Evolutionary conservation across 2,113 vertebrate species (phyloP), one percentile per base, ranked within the genome.

Genomic region (Pardalotus punctatus): DNA sequence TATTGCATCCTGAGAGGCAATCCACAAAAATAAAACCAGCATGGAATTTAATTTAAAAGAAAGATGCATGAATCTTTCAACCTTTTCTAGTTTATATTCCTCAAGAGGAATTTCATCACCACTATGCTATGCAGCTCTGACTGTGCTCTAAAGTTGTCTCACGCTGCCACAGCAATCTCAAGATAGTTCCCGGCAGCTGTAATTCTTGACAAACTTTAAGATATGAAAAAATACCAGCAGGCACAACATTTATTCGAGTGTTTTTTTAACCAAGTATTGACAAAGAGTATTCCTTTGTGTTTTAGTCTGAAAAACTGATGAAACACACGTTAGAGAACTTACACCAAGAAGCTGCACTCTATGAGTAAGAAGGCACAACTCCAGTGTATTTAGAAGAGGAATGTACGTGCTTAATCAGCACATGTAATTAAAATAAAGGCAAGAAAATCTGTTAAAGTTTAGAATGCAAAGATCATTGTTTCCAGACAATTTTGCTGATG

Each of bases 351-450:
- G 14, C 35, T 83, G 42, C 5, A 6, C 5, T 66, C 21, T 50
- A 2, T 10, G 42, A 58, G 17, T 29, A 40, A 29, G 35, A 83
- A 83, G 13, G n/a, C n/a, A 69, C 31, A 87, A 12, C 43, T 60
- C 40, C 0, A 2, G 9, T 45, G 13, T n/a, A 40, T 82, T 79
- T n/a, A 50, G 22, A 84, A 77, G 24, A 64, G 25, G n/a, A 93
- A 72, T 27, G 31, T 28, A 47, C 0, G 0, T 24, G 33, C 20
- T n/a, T 72, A 83, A 86, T 76, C 28, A 73, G 33, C 24, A 62
- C 29, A 40, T 60, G 23, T 45, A 92, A 83, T 88, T 96, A 88
- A 92, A 95, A 77, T 51, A 72, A 82, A 95, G 47, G 33, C 66
- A 66, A 70, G 54, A 33, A 94, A 92, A 77, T 93, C 67, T 81